phyloP scores from a whole-genome alignment of 2,797 vertebrate genomes.

The Neomorphus geoffroyi region DNA sequence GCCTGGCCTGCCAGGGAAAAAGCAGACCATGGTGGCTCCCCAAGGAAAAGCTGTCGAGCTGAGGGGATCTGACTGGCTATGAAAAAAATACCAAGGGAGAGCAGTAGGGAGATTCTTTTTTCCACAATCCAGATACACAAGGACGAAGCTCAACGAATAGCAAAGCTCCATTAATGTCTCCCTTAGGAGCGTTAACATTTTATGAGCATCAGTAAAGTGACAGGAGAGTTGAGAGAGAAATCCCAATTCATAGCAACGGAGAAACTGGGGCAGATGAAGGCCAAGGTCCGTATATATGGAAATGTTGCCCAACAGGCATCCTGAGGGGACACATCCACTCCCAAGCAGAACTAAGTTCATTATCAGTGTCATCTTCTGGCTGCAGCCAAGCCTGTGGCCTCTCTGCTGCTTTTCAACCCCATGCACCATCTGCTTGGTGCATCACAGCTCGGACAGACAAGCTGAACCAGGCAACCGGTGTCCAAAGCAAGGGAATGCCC shows the following conservation, averaged over 20 bases:
- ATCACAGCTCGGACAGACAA: neutral
- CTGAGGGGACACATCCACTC: neutral
- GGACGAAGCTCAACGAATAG: neutral
- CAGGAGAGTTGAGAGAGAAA: neutral
- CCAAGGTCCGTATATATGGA: accelerated
- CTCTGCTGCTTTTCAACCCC: neutral
- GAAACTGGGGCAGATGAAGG: neutral
- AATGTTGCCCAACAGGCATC: neutral
- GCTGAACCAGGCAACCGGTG: neutral
- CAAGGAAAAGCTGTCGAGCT: neutral
- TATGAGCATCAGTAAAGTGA: neutral
- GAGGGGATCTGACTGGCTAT: neutral
- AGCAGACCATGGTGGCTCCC: neutral
- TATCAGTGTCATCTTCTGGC: neutral
- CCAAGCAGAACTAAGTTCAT: accelerated
- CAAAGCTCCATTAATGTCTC: neutral
- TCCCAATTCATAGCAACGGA: neutral
- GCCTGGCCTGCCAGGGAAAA: neutral
- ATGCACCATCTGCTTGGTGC: neutral
- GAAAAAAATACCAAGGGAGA: neutral
- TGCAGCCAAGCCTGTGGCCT: neutral
- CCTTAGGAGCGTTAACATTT: accelerated
- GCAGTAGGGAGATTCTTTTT: neutral
- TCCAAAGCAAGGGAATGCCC: neutral
- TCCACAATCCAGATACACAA: neutral